Evolutionary conservation across 2,797 vertebrate species (phyloP).

Genomic region (Brotula barbata): DNA sequence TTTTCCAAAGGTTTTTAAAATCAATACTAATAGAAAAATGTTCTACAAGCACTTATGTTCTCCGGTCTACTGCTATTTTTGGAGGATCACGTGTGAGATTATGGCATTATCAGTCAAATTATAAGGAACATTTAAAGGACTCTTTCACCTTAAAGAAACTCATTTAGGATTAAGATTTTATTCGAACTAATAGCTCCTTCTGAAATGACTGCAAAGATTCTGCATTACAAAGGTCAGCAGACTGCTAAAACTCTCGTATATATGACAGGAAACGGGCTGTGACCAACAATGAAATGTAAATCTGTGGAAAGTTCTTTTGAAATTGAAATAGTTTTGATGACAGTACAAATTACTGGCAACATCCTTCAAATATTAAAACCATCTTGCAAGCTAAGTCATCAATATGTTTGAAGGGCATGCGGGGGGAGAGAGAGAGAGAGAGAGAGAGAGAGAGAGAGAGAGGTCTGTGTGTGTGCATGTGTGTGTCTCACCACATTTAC

Average conservation of each 20-base stretch:
- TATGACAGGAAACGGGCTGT: background rate
- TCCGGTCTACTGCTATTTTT: constrained; percentile 21
- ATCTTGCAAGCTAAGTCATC: too few relatives aligned
- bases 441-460: too few relatives aligned
- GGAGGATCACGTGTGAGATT: constrained; percentile 34
- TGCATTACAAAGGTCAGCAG: constrained; percentile 10
- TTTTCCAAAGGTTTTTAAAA: constrained; percentile 8
- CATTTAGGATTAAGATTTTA: constrained; percentile 19
- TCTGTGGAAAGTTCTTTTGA: background rate
- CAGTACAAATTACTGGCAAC: too few relatives aligned
- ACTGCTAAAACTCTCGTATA: constrained; percentile 4
- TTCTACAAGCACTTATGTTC: constrained; percentile 30
- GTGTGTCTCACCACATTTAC: too few relatives aligned
- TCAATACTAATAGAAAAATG: constrained; percentile 32
- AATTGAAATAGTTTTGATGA: background rate
- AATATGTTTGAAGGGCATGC: too few relatives aligned
- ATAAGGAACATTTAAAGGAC: constrained; percentile 45
- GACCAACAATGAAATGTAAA: background rate
- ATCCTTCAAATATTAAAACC: too few relatives aligned
- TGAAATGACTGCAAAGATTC: constrained; percentile 3
- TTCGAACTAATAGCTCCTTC: constrained; percentile 17
- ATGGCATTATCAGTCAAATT: constrained; percentile 19
- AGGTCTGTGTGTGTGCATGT: too few relatives aligned
- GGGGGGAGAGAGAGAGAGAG: too few relatives aligned
- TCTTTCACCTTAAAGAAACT: constrained; percentile 18